Conservation (phyloP, 2,888 invertebrate genomes). For the Hydroisotoma schaefferi region DNA sequence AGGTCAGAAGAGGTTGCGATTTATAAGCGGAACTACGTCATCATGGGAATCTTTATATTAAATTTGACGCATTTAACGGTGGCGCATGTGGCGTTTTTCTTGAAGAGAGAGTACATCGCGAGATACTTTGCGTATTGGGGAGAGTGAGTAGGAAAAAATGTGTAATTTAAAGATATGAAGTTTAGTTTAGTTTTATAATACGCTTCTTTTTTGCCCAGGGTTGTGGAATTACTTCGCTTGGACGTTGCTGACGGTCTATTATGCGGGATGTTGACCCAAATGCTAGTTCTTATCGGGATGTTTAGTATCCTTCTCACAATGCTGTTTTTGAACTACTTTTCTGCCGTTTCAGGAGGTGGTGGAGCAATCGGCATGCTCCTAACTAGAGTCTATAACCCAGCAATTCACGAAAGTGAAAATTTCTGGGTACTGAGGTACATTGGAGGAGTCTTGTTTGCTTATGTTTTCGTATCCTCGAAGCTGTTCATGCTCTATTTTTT, state of each 20-base stretch:
- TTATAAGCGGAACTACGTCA: background rate
- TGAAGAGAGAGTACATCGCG: slow-evolving; percentile 4
- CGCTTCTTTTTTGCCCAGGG: background rate
- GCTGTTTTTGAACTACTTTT: background rate
- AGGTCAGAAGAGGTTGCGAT: background rate
- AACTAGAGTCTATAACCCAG: background rate
- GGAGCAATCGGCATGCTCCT: background rate
- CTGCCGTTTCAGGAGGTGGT: background rate
- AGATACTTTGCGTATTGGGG: background rate
- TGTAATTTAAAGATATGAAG: background rate
- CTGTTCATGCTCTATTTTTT: background rate
- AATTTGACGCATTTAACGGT: background rate
- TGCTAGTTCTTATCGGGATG: background rate
- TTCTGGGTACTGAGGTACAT: background rate
- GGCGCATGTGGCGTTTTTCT: background rate
- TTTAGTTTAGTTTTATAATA: background rate
- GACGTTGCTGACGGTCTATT: background rate
- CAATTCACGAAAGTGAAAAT: background rate
- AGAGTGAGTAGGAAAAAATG: background rate
- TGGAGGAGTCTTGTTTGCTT: background rate
- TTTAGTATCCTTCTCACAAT: background rate
- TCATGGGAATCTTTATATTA: background rate
- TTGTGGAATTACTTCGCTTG: background rate
- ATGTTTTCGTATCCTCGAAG: background rate
- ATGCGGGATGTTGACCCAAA: background rate